These are phyloP conservation scores for Folsomia candida DNA, from an alignment of 2,888 invertebrate genomes.

Conservation along the genomic window DNA sequence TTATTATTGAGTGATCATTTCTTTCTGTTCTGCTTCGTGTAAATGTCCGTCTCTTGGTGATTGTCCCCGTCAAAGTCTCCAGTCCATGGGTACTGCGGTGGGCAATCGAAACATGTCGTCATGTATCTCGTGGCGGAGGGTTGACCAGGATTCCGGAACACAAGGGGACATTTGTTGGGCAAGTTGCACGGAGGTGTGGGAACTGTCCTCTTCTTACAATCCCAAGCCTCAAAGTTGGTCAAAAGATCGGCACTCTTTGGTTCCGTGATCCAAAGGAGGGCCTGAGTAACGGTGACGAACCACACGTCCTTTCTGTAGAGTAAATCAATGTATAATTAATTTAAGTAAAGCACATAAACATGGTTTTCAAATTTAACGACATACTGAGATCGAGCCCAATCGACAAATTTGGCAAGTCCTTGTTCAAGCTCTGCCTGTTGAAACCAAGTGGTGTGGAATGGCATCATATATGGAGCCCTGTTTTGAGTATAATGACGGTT, in stretches of 20 bases:
- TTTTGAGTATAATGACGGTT: constrained; percentile 79
- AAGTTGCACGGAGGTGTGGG: constrained; percentile 75
- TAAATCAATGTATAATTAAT: constrained; percentile 51
- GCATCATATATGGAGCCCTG: constrained; percentile 89
- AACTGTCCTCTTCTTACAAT: constrained; percentile 68
- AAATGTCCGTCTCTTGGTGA: constrained; percentile 46
- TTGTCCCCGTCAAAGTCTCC: constrained; percentile 49
- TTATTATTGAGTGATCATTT: constrained; percentile 24
- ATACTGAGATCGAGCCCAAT: constrained; percentile 73
- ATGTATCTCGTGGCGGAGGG: constrained; percentile 61
- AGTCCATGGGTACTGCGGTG: constrained; percentile 77
- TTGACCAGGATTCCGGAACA: constrained; percentile 70
- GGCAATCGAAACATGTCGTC: constrained; percentile 83
- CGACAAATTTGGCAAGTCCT: constrained; percentile 80
- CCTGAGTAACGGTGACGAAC: constrained; percentile 82
- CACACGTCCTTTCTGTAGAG: constrained; percentile 74
- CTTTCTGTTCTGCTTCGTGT: constrained; percentile 49
- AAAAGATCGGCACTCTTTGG: constrained; percentile 70
- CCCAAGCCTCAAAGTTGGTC: constrained; percentile 75
- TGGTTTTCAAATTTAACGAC: not conserved
- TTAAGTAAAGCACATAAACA: not conserved
- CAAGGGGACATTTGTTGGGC: constrained; percentile 77
- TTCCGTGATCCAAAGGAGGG: constrained; percentile 86
- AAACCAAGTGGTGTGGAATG: constrained; percentile 96
- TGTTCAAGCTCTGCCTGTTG: constrained; percentile 77